phyloP scores from a whole-genome alignment of 2,113 vertebrate species.

The Microcebus jonahi region DNA sequence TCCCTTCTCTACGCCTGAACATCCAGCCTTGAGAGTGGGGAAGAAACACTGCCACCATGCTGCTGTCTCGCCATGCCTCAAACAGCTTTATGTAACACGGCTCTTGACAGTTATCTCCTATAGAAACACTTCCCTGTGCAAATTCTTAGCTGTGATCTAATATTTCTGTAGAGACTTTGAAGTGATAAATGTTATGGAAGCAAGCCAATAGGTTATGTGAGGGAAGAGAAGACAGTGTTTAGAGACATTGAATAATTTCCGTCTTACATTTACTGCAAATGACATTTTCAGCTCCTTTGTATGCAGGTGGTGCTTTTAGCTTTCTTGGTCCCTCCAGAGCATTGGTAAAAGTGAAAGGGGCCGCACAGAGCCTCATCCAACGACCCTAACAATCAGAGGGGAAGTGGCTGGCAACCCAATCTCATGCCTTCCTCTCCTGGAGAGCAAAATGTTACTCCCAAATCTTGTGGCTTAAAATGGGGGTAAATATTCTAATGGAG shows the following conservation, averaged over 20 bases:
- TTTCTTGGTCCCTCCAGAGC: background rate
- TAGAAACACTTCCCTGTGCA: slow-evolving; percentile 32
- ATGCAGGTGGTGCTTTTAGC: background rate
- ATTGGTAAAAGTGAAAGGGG: background rate
- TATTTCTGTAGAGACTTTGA: slow-evolving; percentile 58
- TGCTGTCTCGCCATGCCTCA: background rate
- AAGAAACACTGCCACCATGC: background rate
- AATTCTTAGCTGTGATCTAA: slow-evolving; percentile 61
- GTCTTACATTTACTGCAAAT: background rate
- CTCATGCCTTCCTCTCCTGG: background rate
- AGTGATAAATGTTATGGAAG: slow-evolving; percentile 69
- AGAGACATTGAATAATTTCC: background rate
- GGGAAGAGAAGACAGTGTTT: slow-evolving; percentile 31
- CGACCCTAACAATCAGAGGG: background rate
- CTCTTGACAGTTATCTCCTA: slow-evolving; percentile 47
- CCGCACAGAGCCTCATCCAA: background rate
- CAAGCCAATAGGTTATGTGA: slow-evolving; percentile 53
- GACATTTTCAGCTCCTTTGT: background rate
- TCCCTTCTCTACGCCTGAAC: background rate
- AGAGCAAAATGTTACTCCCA: background rate
- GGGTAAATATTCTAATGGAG: background rate
- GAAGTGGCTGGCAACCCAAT: background rate
- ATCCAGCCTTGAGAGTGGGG: background rate
- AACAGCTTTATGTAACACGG: background rate
- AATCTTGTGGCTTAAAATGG: background rate